Evolutionary conservation across 2,797 vertebrate species (phyloP).

Genomic region (Ctenopoma multispine): DNA sequence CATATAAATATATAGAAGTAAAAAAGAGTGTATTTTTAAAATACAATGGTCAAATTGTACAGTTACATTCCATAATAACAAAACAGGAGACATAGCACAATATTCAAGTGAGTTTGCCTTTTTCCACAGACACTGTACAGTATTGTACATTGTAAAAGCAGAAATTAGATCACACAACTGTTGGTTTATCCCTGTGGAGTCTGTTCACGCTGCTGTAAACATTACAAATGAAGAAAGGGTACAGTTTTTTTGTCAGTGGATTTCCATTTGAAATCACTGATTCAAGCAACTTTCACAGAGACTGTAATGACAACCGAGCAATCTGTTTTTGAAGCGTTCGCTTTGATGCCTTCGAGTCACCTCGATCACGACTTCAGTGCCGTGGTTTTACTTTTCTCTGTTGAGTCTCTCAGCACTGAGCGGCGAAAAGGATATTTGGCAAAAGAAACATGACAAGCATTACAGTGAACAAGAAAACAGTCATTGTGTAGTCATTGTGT

Average conservation of each 20-base stretch:
- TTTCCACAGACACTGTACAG: constrained; percentile 90
- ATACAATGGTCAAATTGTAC: constrained; percentile 96
- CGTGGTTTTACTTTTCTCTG: constrained; percentile 35
- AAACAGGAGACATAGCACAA: constrained; percentile 89
- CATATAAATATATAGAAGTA: constrained; percentile 94
- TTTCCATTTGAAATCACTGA: constrained; percentile 62
- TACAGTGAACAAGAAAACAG: constrained; percentile 63
- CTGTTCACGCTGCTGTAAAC: constrained; percentile 75
- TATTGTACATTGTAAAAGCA: constrained; percentile 90
- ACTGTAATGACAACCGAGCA: constrained; percentile 46
- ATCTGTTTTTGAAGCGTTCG: constrained; percentile 37
- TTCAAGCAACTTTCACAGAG: constrained; percentile 56
- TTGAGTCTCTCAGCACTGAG: constrained; percentile 44
- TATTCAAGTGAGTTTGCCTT: constrained; percentile 89
- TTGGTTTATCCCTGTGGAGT: constrained; percentile 75
- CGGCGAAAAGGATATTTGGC: constrained; percentile 57
- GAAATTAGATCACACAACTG: constrained; percentile 80
- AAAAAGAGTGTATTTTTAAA: constrained; percentile 98
- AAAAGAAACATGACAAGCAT: constrained; percentile 65
- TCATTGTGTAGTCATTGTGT: constrained; percentile 42
- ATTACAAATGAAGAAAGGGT: constrained; percentile 66
- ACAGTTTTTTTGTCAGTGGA: constrained; percentile 42
- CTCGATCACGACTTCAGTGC: constrained; percentile 55
- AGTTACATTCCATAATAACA: constrained; percentile 96
- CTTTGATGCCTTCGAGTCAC: constrained; percentile 63